Percentiles rank a stretch among this genome's conserved stretches.
Evolutionary conservation across 2,797 vertebrate genomes (phyloP).

Genomic region (Anguilla megastoma): DNA sequence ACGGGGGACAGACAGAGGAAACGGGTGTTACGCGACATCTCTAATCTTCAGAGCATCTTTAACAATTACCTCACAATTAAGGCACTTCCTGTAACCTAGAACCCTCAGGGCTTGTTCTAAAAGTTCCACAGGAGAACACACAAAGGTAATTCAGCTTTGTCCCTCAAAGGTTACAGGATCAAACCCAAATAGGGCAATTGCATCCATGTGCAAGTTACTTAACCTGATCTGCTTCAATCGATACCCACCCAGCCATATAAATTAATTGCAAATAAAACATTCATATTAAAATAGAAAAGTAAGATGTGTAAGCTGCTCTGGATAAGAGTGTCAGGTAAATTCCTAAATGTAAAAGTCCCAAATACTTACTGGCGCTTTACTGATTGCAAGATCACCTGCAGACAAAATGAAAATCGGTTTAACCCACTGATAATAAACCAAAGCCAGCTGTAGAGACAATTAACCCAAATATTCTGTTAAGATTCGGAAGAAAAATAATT

Average conservation of each 20-base stretch:
- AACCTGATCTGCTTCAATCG: not conserved
- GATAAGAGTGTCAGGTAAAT: not conserved
- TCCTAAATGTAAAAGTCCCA: not conserved
- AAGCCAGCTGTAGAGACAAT: not conserved
- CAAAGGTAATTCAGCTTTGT: not conserved
- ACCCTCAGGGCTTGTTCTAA: not conserved
- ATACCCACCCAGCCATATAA: not conserved
- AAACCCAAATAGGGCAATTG: not conserved
- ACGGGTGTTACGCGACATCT: not conserved
- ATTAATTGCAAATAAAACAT: too few relatives aligned
- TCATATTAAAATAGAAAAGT: too few relatives aligned
- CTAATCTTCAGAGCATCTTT: not conserved
- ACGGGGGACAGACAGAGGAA: constrained; percentile 2
- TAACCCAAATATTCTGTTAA: not conserved
- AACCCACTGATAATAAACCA: not conserved
- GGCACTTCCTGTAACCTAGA: not conserved
- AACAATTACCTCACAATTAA: not conserved
- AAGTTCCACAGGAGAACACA: not conserved
- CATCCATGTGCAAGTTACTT: not conserved
- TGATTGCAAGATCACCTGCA: constrained; percentile 72
- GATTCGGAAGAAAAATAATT: not conserved
- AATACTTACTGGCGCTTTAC: constrained; percentile 79
- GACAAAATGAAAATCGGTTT: constrained; percentile 10
- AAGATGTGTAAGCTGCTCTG: too few relatives aligned
- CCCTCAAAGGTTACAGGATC: not conserved